These are phyloP conservation scores for Melinaea menophilus DNA, from an alignment of 2,888 invertebrate genomes.

Conservation along the genomic window DNA sequence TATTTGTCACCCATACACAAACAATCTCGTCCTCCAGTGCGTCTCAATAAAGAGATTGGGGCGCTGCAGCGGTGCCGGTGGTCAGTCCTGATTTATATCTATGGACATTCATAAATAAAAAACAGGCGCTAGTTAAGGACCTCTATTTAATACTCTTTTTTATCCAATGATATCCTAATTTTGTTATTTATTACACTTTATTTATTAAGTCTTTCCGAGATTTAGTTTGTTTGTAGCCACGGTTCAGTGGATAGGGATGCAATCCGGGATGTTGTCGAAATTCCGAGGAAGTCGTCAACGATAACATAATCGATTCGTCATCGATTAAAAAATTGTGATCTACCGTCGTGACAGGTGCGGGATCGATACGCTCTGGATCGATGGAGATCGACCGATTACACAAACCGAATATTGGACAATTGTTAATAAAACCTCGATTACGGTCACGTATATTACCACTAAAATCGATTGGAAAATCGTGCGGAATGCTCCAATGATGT, in stretches of 20 bases:
- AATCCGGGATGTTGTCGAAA: slow-evolving; percentile 57
- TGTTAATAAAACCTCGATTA: slow-evolving; percentile 43
- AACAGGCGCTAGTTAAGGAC: slow-evolving; percentile 44
- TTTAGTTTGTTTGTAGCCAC: slow-evolving; percentile 15
- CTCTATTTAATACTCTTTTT: slow-evolving; percentile 45
- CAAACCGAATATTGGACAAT: slow-evolving; percentile 47
- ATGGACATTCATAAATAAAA: slow-evolving; percentile 51
- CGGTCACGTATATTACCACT: slow-evolving; percentile 61
- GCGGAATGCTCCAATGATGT: slow-evolving; percentile 40
- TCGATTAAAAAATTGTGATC: slow-evolving; percentile 62
- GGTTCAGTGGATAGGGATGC: slow-evolving; percentile 40
- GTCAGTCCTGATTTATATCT: slow-evolving; percentile 52
- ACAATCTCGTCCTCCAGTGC: slow-evolving; percentile 39
- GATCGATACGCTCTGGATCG: slow-evolving; percentile 53
- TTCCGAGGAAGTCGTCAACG: slow-evolving; percentile 66
- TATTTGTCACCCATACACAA: slow-evolving; percentile 42
- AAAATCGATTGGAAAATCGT: slow-evolving; percentile 65
- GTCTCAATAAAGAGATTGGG: slow-evolving; percentile 53
- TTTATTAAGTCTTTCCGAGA: background rate
- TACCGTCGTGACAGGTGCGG: slow-evolving; percentile 69
- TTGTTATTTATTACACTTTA: slow-evolving; percentile 23
- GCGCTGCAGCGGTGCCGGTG: slow-evolving; percentile 47
- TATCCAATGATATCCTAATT: slow-evolving; percentile 25
- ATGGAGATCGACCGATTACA: slow-evolving; percentile 64
- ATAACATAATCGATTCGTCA: slow-evolving; percentile 67